These are phyloP conservation scores for Asarcornis scutulata DNA, from an alignment of 2,113 vertebrate genomes.

Conservation along the genomic window DNA sequence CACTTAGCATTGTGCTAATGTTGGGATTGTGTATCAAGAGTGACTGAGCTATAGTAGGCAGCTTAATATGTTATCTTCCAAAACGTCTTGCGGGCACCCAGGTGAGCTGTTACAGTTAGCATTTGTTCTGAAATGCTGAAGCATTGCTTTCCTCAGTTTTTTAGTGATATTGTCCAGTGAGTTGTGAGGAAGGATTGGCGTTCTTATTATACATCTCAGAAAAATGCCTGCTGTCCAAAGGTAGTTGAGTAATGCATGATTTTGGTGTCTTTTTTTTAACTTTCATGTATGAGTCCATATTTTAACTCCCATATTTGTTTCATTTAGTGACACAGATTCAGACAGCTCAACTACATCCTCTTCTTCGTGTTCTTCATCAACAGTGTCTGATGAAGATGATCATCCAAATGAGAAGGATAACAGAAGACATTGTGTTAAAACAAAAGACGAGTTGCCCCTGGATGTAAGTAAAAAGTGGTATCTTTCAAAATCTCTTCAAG, in stretches of 20 bases:
- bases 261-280: neutral
- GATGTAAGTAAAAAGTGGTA: slow-evolving; percentile 66
- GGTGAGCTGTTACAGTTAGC: neutral
- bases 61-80: neutral
- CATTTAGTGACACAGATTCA: slow-evolving; percentile 74
- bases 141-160: neutral
- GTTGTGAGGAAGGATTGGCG: neutral
- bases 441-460: slow-evolving; percentile 75
- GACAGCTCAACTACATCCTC: slow-evolving; percentile 67
- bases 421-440: slow-evolving; percentile 60
- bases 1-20: neutral
- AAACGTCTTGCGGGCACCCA: neutral
- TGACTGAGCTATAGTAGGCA: neutral
- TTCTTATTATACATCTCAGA: neutral
- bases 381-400: slow-evolving; percentile 72
- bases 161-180: neutral
- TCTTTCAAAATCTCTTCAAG: neutral
- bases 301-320: neutral
- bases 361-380: slow-evolving; percentile 33
- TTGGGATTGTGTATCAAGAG: neutral
- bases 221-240: neutral
- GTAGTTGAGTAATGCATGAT: neutral
- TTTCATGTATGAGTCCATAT: neutral
- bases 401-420: slow-evolving; percentile 60
- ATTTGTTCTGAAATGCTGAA: neutral